Evolutionary conservation across 1,140 invertebrate species (phyloP), one percentile per base, ranked within the genome.

Genomic region (Pseudoatta argentina): DNA sequence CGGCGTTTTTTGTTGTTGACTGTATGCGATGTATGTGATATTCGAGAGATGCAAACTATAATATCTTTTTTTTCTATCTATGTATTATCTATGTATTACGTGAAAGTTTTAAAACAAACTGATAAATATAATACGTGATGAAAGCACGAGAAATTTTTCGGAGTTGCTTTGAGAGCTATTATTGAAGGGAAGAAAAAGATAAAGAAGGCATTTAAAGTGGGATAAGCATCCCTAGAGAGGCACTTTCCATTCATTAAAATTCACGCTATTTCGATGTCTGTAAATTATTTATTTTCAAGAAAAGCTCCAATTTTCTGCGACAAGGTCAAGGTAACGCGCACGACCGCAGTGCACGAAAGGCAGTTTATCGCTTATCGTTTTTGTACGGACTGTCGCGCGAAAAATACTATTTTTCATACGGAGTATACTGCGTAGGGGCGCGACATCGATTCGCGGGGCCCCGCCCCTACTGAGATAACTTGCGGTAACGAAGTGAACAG

Each of bases 271-370:
- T 34, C 10, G 51, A 55, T 0, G 4, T 24, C 3, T 10, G 21
- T 14, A 8, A 55, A 57, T 75, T 75, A 57, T 75, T 16, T 8
- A 55, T 55, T 79, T 79, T 34, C 8, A 27, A 8, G 18, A 30
- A 57, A 44, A 69, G 24, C 14, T 63, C 27, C n/a, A 12, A 5
- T 2, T 2, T 3, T 21, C 16, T 21, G 10, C 39, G 64, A 53
- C 67, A 86, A 69, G 87, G 88, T 89, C 88, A 89, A 88, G 72
- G 87, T 88, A 53, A 66, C n/a, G 55, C 14, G 27, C n/a, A 18
- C 53, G 12, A 27, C 7, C 16, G 53, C 39, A 24, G 24, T 24
- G 24, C 24, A 24, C 24, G 39, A 82, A 34, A 44, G 39, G 39
- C 30, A 5, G 14, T 4, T 71, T 27, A 51, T 64, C 16, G 5